Evolutionary conservation across 23 tunicate genomes (phyloP).

Genomic region (Trididemnum clinides): DNA sequence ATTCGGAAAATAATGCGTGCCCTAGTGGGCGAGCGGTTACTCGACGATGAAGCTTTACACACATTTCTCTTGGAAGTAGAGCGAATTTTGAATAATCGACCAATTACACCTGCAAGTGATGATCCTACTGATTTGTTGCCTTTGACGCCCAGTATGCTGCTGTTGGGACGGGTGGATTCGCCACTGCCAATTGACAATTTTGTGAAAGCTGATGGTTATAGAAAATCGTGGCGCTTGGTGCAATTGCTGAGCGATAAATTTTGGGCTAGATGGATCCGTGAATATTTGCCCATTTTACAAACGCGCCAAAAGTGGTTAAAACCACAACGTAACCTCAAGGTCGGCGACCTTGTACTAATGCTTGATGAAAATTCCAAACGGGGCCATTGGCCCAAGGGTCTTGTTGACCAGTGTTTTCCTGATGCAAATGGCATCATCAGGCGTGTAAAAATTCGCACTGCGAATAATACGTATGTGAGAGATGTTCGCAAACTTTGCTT

Average conservation of each 20-base stretch:
- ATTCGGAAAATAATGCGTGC: slow-evolving; percentile 18
- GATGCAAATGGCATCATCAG: slow-evolving; percentile 7
- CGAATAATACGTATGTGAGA: background rate
- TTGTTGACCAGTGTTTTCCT: slow-evolving; percentile 6
- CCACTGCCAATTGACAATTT: slow-evolving; percentile 26
- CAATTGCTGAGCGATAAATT: background rate
- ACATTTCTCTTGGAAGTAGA: background rate
- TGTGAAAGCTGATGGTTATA: slow-evolving; percentile 37
- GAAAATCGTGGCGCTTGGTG: background rate
- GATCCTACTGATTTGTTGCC: slow-evolving; percentile 7
- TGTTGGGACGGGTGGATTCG: slow-evolving; percentile 1
- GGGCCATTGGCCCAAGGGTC: slow-evolving; percentile 41
- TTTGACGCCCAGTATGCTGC: slow-evolving; percentile 2
- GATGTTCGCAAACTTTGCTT: slow-evolving; percentile 23
- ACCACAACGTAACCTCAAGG: slow-evolving; percentile 16
- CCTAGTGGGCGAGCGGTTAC: background rate
- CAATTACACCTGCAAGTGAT: background rate
- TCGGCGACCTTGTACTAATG: slow-evolving; percentile 27
- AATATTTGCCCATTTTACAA: slow-evolving; percentile 21
- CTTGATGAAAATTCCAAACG: slow-evolving; percentile 7
- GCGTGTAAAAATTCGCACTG: background rate
- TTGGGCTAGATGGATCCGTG: slow-evolving; percentile 21
- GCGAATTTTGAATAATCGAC: slow-evolving; percentile 2
- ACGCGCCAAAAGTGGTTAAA: slow-evolving; percentile 31
- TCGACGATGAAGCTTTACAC: background rate